These are phyloP conservation scores for Balanococcus diminutus DNA, from an alignment of 2,888 invertebrate species.

Conservation along the genomic window DNA sequence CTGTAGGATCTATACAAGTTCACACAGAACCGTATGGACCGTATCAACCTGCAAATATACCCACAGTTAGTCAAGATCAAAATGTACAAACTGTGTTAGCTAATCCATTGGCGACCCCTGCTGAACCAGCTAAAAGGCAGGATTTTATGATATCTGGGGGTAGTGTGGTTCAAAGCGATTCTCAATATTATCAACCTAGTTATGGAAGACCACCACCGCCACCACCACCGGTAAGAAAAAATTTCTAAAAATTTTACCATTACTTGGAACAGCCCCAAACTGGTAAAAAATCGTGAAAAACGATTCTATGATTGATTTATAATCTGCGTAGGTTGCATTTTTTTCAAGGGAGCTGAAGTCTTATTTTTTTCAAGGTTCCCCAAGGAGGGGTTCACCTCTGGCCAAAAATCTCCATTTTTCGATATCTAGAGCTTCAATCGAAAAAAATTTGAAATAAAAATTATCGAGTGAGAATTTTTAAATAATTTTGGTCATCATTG, in stretches of 20 bases:
- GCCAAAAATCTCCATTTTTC: too few species aligned
- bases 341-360: too few species aligned
- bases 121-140: not conserved
- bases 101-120: not conserved
- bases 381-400: too few species aligned
- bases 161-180: not conserved
- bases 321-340: too few species aligned
- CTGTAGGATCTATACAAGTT: not conserved
- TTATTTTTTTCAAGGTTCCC: too few species aligned
- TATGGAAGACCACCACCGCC: not conserved
- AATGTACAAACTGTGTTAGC: not conserved
- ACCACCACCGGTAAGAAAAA: not conserved
- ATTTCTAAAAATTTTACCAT: not conserved
- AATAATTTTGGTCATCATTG: too few species aligned
- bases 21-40: not conserved
- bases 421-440: too few species aligned
- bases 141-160: not conserved
- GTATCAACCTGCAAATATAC: not conserved
- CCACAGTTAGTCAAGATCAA: not conserved
- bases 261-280: too few species aligned
- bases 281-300: too few species aligned
- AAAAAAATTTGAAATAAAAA: too few species aligned
- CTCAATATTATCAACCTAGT: not conserved
- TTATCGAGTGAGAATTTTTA: too few species aligned
- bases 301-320: too few species aligned